Base-by-base conservation (phyloP, 2,797 vertebrate species). In the Leptodactylus fallax region DNA sequence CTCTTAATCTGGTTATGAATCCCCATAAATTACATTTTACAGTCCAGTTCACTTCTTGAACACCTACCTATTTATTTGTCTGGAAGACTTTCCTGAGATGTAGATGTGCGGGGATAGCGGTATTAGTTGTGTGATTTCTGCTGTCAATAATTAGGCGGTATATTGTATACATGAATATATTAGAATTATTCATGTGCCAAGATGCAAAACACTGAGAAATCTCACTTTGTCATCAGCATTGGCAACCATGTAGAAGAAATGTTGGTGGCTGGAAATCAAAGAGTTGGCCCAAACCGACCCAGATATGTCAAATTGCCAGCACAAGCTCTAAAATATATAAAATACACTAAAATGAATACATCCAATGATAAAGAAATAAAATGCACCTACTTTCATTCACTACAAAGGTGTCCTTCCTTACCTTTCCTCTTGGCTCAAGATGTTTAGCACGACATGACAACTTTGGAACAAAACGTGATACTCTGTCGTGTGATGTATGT, bases 21-120 rank as follows among this genome's bases (percentile, higher is more conserved):
- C 78, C 77, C 47, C 25, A n/a, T 69, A 79, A 67, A 86, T 86
- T 56, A 72, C 71, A 72, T 87, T 49, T 72, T 61, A 56, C 56
- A 49, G 21, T 17, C 23, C 21, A 56, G 53, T 71, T 81, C 85
- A 79, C 53, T 69, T 80, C 61, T 55, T 86, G 49, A 67, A 69
- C 85, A 71, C 17, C 63, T 65, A 79, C 12, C 21, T 80, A 27
- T 79, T 65, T 85, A 79, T 79, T 56, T 80, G 27, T 80, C 65
- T 80, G 49, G 47, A 11, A 79, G 25, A 56, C 3, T 67, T 67
- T 77, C 47, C 21, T 49, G 51, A 27, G 10, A 25, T 79, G 49
- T 65, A n/a, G 14, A 49, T 49, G 47, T 10, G 12, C 10, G 10
- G 49, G 55, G 14, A 58, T 27, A 17, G 45, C 11, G 13, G 16